phyloP scores from a whole-genome alignment of 2,797 vertebrate genomes.

The Vireo griseus region DNA sequence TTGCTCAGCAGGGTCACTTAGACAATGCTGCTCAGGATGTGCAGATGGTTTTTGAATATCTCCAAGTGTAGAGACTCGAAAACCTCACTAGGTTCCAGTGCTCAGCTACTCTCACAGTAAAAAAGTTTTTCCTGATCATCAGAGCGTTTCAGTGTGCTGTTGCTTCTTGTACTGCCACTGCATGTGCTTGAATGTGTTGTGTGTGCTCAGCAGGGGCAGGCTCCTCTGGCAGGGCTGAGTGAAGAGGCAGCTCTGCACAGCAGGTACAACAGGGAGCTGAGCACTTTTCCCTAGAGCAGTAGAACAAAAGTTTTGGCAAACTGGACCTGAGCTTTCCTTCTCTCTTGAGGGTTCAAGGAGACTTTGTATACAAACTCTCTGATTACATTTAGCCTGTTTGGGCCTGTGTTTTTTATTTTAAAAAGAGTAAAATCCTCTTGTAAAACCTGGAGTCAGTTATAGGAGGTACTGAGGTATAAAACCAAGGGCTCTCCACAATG shows the following conservation, averaged over 20 bases:
- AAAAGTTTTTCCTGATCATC: neutral
- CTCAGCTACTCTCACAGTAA: neutral
- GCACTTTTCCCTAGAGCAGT: neutral
- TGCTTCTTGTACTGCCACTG: neutral
- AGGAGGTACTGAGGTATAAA: neutral
- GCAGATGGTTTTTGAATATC: neutral
- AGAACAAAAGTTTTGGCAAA: neutral
- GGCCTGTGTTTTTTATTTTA: neutral
- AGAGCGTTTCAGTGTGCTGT: neutral
- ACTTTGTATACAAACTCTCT: neutral
- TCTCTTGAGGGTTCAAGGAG: neutral
- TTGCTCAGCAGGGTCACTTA: neutral
- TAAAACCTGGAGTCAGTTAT: neutral
- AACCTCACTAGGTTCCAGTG: neutral
- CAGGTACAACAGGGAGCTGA: neutral
- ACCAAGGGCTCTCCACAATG: conserved; percentile 22
- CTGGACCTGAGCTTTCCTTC: neutral
- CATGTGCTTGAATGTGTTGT: neutral
- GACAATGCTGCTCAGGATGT: neutral
- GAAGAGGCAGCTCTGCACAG: neutral
- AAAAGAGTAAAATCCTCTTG: neutral
- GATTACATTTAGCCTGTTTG: neutral
- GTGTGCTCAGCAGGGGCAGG: neutral
- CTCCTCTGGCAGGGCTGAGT: neutral
- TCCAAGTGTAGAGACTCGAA: neutral